phyloP scores from a whole-genome alignment of 2,888 invertebrate genomes.

The Epinotia nisella region DNA sequence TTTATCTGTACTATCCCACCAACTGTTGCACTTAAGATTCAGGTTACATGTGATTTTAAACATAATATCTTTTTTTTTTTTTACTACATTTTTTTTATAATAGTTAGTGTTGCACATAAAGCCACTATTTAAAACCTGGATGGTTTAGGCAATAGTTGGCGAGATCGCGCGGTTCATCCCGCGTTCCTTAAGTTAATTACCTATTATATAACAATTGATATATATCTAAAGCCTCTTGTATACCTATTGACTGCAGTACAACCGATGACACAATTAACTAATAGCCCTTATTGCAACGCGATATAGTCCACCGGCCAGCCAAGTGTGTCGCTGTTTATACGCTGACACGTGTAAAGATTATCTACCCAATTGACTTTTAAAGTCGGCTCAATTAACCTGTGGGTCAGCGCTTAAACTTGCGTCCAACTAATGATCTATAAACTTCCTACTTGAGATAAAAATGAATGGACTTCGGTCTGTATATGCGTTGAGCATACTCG shows the following conservation, averaged over 20 bases:
- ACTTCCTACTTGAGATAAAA: constrained; percentile 7
- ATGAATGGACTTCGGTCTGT: not conserved
- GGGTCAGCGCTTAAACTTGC: not conserved
- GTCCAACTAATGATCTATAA: not conserved
- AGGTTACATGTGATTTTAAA: not conserved
- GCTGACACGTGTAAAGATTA: constrained; percentile 1
- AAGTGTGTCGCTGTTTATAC: not conserved
- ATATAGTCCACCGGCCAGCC: not conserved
- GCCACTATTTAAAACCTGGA: too few species aligned
- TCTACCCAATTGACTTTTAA: constrained; percentile 19
- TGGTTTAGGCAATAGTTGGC: too few species aligned
- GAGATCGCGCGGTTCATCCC: too few species aligned
- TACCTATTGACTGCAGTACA: not conserved
- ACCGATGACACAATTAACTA: not conserved
- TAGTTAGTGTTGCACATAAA: too few species aligned
- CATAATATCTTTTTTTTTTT: too few species aligned
- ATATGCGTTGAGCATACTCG: not conserved
- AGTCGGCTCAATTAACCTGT: constrained; percentile 8
- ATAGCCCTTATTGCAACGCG: not conserved
- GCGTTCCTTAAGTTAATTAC: too few species aligned
- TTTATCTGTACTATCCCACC: not conserved
- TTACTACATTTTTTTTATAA: too few species aligned
- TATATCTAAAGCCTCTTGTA: not conserved
- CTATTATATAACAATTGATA: too few species aligned
- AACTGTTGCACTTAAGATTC: not conserved